Evolutionary conservation across 2,888 invertebrate species (phyloP).

Genomic region (Pyralis farinalis): DNA sequence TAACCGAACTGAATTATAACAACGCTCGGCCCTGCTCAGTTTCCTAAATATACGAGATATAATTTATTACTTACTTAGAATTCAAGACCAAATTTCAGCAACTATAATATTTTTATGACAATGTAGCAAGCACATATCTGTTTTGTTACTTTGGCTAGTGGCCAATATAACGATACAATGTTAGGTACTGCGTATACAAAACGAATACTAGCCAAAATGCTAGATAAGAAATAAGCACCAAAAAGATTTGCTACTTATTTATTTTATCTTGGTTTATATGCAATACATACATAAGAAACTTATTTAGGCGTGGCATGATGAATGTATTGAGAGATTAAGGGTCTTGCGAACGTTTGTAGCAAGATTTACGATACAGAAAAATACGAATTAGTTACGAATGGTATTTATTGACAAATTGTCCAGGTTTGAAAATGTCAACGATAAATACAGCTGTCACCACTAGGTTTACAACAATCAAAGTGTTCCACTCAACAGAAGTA

Average conservation of each 20-base stretch:
- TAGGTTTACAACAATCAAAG: too few relatives aligned
- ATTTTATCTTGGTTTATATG: background rate
- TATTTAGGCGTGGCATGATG: background rate
- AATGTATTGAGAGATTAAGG: slow-evolving; percentile 7
- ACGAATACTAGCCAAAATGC: slow-evolving; percentile 29
- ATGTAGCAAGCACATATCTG: slow-evolving; percentile 8
- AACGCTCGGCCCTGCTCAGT: too few relatives aligned
- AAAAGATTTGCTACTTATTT: slow-evolving; percentile 30
- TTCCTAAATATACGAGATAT: too few relatives aligned
- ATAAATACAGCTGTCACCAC: too few relatives aligned
- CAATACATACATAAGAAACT: background rate
- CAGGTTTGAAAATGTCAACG: too few relatives aligned
- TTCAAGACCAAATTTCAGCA: background rate
- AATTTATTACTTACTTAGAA: background rate
- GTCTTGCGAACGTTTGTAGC: too few relatives aligned
- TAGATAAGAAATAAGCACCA: slow-evolving; percentile 28
- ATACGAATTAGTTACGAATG: too few relatives aligned
- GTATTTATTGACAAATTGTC: too few relatives aligned
- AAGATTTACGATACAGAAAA: too few relatives aligned
- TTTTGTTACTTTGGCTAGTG: slow-evolving; percentile 30
- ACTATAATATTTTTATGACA: slow-evolving; percentile 6
- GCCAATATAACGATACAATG: slow-evolving; percentile 39
- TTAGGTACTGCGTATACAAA: slow-evolving; percentile 30
- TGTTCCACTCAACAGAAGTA: too few relatives aligned
- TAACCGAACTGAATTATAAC: too few relatives aligned